Conservation (phyloP, 2,113 vertebrate genomes). For the Xenotilapia flavipinnis region DNA sequence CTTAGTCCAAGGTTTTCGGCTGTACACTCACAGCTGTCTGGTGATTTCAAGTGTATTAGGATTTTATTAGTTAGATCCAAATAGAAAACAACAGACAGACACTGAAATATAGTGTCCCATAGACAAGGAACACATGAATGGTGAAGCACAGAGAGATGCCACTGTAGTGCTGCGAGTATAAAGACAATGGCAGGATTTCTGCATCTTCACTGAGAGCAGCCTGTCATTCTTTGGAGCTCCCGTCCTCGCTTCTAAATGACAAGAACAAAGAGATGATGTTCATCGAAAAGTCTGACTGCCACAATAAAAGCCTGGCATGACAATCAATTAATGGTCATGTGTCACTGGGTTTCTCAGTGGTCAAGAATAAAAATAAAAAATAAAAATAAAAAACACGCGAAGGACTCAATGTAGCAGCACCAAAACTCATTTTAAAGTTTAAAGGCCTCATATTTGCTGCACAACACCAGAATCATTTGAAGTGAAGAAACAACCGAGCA, state of each 20-base stretch:
- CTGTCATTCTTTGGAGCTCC: neutral
- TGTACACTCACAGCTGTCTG: neutral
- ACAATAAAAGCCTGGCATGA: neutral
- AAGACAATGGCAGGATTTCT: neutral
- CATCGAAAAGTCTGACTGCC: neutral
- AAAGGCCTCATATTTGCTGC: neutral
- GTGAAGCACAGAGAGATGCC: neutral
- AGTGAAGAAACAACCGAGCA: neutral
- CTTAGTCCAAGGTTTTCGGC: neutral
- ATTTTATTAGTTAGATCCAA: neutral
- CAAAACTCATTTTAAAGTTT: neutral
- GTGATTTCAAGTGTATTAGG: neutral
- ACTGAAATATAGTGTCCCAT: neutral
- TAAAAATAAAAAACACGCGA: fast-evolving
- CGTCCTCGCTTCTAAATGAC: neutral
- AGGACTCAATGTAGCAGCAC: neutral
- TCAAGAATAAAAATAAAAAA: neutral
- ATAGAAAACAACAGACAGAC: neutral
- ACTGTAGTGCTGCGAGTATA: neutral
- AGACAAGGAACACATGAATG: neutral
- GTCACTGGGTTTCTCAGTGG: neutral
- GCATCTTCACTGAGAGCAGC: neutral
- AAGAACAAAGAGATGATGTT: neutral
- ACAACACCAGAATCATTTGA: neutral
- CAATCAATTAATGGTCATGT: neutral